Evolutionary conservation across 2,113 vertebrate species (phyloP), one percentile per base, ranked within the genome.

Genomic region (Gyps fulvus): DNA sequence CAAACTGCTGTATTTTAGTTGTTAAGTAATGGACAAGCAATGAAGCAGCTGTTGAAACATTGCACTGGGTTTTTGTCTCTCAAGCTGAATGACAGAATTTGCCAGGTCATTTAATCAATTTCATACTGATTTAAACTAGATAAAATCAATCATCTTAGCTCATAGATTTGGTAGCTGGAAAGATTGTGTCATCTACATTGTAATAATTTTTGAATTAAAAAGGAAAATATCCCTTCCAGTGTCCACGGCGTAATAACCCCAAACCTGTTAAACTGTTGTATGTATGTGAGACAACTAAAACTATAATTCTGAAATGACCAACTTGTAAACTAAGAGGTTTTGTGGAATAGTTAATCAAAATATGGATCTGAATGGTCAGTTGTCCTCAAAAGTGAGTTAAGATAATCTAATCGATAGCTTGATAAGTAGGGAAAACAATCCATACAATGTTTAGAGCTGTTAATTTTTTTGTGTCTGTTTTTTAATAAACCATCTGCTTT

Each of bases 71-170:
- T 93, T 95, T 81, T 62, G 21, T 90, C 85, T 85, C 78, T 83
- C 47, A 31, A 61, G 82, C 59, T 86, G 87, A 92, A 47, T 36
- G 79, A 87, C 59, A 90, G 82, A 83, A 89, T 82, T 72, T 95
- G 67, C 88, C 93, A 90, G 69, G 93, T 87, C 90, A 54, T 67
- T 95, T 96, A 95, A 92, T 95, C 94, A 93, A 96, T 96, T 93
- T 97, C 85, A 96, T 93, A 78, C 92, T 45, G 85, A 96, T 95
- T 96, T 97, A 82, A 93, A 87, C 63, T 86, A 84, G 96, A 94
- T 93, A 87, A 96, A 97, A 95, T 95, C 71, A 83, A 87, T 93
- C 91, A 93, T 90, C 45, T 95, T 93, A 93, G 72, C 88, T 95
- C 96, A 87, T 66, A 42, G 54, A 57, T 79, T 71, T 94, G 79